Percentiles rank a stretch among this genome's conserved stretches.
Conservation (phyloP, 2,113 vertebrate species). For the Brachirus orientalis region DNA sequence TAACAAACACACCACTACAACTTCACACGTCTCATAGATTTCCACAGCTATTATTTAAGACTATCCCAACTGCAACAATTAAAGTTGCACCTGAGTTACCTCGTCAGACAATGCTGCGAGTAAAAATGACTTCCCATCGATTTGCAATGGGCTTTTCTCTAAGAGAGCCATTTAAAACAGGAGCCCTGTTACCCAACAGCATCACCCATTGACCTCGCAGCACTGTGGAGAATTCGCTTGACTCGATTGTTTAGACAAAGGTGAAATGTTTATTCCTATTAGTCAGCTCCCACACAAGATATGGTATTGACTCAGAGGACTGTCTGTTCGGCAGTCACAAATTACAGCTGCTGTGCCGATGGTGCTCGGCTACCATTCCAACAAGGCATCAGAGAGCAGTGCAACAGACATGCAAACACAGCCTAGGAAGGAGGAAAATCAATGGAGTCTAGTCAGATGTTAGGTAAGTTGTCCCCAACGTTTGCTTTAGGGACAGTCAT, state of each 20-base stretch:
- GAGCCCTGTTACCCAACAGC: constrained; percentile 44
- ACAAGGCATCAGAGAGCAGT: constrained; percentile 28
- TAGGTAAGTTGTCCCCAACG: constrained; percentile 73
- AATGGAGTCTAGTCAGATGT: constrained; percentile 78
- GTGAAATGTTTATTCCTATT: constrained; percentile 84
- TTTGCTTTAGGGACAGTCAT: constrained; percentile 75
- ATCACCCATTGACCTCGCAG: constrained; percentile 69
- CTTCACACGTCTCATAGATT: constrained; percentile 46
- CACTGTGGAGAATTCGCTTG: constrained; percentile 65
- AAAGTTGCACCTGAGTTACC: constrained; percentile 70
- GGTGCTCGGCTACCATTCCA: constrained; percentile 37
- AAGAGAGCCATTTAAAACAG: constrained; percentile 58
- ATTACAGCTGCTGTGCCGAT: constrained; percentile 67
- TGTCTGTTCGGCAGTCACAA: constrained; percentile 74
- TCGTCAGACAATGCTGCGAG: constrained; percentile 17
- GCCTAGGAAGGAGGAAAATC: constrained; percentile 66
- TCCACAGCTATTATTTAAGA: constrained; percentile 19
- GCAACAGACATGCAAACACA: constrained; percentile 74
- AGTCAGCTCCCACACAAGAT: constrained; percentile 66
- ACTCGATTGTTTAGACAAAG: constrained; percentile 81
- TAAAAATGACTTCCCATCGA: constrained; percentile 62
- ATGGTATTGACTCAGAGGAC: constrained; percentile 72
- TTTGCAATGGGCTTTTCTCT: constrained; percentile 49
- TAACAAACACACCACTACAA: constrained; percentile 1
- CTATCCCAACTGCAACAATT: constrained; percentile 60